These are phyloP conservation scores for Symphodus melops DNA, from an alignment of 2,113 vertebrate species.

Conservation along the genomic window DNA sequence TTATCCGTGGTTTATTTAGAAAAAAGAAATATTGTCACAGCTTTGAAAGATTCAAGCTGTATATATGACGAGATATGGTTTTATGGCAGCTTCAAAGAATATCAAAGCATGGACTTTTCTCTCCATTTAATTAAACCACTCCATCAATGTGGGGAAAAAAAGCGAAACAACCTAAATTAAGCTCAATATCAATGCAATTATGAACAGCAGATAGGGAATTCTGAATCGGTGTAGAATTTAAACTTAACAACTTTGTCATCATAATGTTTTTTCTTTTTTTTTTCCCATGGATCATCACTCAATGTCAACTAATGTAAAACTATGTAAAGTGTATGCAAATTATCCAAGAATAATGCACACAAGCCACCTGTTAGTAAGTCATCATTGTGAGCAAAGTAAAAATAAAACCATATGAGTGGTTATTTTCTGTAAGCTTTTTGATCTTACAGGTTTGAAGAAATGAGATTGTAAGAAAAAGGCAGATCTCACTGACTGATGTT, in stretches of 20 bases:
- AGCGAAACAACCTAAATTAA: neutral
- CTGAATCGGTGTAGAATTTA: no score
- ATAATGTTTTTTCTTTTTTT: neutral
- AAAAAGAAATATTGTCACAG: no score
- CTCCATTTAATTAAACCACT: no score
- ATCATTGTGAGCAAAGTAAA: neutral
- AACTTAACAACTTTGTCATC: slow-evolving; percentile 4
- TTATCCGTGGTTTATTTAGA: no score
- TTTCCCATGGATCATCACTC: slow-evolving; percentile 18
- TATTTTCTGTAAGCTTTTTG: neutral
- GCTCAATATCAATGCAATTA: no score
- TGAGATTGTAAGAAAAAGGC: slow-evolving; percentile 8
- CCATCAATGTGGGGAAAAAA: no score
- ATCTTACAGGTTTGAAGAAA: slow-evolving; percentile 7
- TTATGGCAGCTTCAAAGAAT: no score
- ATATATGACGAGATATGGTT: no score
- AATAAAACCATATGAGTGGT: slow-evolving; percentile 11
- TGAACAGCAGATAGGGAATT: no score
- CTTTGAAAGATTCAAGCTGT: no score
- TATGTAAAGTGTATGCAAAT: slow-evolving; percentile 69
- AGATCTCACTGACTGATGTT: slow-evolving; percentile 3
- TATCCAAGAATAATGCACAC: slow-evolving; percentile 19
- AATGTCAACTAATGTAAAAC: slow-evolving; percentile 73
- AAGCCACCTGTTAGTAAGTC: slow-evolving; percentile 35
- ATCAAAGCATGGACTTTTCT: no score